These are phyloP conservation scores for Agrotis ipsilon DNA, from an alignment of 2,888 invertebrate species.

Conservation along the genomic window DNA sequence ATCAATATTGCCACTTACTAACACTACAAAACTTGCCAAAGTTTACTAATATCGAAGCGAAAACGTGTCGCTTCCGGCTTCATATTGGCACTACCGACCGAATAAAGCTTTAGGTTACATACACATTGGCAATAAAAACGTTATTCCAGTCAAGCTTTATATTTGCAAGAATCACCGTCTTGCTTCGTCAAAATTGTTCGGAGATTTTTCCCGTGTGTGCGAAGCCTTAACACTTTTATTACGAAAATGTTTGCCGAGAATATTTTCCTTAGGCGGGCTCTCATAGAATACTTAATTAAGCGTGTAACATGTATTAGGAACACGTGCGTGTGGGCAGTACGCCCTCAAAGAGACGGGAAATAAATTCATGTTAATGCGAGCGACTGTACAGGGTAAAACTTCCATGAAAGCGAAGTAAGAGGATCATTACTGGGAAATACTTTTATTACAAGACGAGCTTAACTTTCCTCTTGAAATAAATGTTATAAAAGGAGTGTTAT, in stretches of 20 bases:
- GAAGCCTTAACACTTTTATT: constrained; percentile 10
- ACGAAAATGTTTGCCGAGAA: constrained; percentile 17
- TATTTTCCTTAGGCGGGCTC: constrained; percentile 26
- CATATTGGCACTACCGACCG: constrained; percentile 16
- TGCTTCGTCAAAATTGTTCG: constrained; percentile 5
- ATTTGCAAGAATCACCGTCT: background rate
- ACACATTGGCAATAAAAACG: constrained; percentile 2
- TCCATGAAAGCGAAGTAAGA: constrained; percentile 13
- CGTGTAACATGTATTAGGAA: constrained; percentile 28
- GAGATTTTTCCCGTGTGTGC: background rate
- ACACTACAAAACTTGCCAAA: constrained; percentile 19
- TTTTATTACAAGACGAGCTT: constrained; percentile 25
- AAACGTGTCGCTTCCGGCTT: constrained; percentile 31
- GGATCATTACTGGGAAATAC: constrained; percentile 17
- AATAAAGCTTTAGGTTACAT: constrained; percentile 17
- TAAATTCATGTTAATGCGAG: constrained; percentile 8
- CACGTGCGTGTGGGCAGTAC: constrained; percentile 45
- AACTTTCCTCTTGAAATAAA: constrained; percentile 9
- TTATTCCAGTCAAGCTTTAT: background rate
- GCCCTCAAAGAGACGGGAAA: constrained; percentile 26
- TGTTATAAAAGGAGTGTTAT: constrained; percentile 12
- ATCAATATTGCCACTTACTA: constrained; percentile 16
- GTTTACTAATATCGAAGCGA: constrained; percentile 37
- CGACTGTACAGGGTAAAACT: constrained; percentile 15
- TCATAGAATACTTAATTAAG: constrained; percentile 51